A percentile compares a stretch with the other conserved stretches of the same genome.
These are phyloP conservation scores for Hypolimnas misippus DNA, from an alignment of 2,888 invertebrate species.

Conservation along the genomic window DNA sequence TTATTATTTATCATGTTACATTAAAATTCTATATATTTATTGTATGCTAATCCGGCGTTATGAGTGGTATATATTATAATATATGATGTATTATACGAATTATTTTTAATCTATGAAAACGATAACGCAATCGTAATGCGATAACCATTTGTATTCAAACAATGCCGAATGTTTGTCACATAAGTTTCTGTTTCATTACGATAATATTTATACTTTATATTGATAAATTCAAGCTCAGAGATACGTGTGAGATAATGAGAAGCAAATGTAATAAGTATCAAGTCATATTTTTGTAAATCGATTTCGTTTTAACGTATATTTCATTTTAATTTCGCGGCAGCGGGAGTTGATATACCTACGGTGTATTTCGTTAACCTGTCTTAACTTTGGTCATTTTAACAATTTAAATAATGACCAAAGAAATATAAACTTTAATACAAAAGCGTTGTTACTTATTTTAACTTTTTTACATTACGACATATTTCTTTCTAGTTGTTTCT, in stretches of 20 bases:
- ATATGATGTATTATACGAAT: conserved; percentile 1
- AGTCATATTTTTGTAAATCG: background rate
- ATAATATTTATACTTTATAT: background rate
- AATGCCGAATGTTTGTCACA: conserved; percentile 14
- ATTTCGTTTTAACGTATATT: too few species aligned
- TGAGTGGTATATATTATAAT: conserved; percentile 3
- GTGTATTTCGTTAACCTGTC: too few species aligned
- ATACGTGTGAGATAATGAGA: background rate
- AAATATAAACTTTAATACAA: too few species aligned
- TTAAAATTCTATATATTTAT: conserved; percentile 3
- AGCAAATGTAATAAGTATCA: background rate
- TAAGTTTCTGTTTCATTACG: conserved; percentile 4
- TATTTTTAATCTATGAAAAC: conserved; percentile 20
- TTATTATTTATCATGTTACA: too few species aligned
- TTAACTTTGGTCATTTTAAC: too few species aligned
- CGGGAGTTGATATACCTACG: too few species aligned
- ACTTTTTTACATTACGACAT: too few species aligned
- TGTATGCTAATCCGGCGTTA: background rate
- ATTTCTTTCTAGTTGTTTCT: too few species aligned
- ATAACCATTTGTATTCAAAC: conserved; percentile 27
- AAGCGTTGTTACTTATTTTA: too few species aligned
- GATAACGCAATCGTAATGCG: conserved; percentile 19
- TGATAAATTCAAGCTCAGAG: background rate
- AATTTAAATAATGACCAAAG: too few species aligned
- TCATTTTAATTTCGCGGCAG: too few species aligned